Percentiles rank a stretch among this genome's conserved stretches.
phyloP scores from a whole-genome alignment of 2,888 invertebrate genomes.

The Bembecia ichneumoniformis region DNA sequence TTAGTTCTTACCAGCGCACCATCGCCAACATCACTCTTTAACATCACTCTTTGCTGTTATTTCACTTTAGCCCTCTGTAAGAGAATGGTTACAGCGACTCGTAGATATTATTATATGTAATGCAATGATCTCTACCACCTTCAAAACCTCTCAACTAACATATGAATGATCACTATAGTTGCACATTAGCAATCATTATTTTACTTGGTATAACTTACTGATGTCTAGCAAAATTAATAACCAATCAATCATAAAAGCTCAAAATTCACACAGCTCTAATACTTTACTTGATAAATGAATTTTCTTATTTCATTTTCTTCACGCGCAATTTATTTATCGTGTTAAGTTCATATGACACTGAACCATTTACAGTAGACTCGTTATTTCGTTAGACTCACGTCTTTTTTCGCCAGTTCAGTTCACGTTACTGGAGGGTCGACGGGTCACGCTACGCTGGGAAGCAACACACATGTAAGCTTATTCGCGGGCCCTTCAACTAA shows the following conservation, averaged over 20 bases:
- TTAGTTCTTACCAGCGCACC: too few relatives aligned
- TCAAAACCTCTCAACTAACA: too few relatives aligned
- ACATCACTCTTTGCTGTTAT: too few relatives aligned
- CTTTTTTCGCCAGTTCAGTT: constrained; percentile 3
- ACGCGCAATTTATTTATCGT: constrained; percentile 65
- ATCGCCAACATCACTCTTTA: too few relatives aligned
- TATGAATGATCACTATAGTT: too few relatives aligned
- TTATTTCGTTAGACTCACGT: constrained; percentile 6
- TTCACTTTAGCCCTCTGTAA: too few relatives aligned
- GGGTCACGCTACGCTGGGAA: constrained; percentile 37
- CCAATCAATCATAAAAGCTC: constrained; percentile 35
- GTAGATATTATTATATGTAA: too few relatives aligned
- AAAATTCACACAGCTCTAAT: constrained; percentile 25
- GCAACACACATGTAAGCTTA: constrained; percentile 43
- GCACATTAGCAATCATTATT: too few relatives aligned
- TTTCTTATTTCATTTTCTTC: constrained; percentile 62
- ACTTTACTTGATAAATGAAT: constrained; percentile 61
- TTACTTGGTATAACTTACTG: too few relatives aligned
- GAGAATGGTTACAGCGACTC: too few relatives aligned
- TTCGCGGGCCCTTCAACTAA: constrained; percentile 62
- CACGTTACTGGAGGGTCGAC: constrained; percentile 12
- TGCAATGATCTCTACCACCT: too few relatives aligned
- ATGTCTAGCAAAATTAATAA: not conserved
- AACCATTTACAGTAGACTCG: constrained; percentile 30
- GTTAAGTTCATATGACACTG: constrained; percentile 44